These are phyloP conservation scores for Planococcus citri DNA, from an alignment of 1,140 invertebrate genomes.

Conservation along the genomic window DNA sequence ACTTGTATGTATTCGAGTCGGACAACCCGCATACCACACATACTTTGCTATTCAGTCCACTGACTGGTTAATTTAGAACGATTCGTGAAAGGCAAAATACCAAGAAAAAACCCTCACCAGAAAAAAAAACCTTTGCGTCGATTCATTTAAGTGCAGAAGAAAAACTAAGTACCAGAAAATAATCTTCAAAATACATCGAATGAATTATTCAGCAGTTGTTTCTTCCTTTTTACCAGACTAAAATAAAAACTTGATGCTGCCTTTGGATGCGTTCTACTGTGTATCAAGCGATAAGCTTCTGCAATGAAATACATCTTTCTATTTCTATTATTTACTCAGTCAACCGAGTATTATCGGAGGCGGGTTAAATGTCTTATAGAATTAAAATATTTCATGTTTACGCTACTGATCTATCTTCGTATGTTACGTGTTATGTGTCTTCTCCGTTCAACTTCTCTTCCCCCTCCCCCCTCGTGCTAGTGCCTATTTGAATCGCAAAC, in stretches of 20 bases:
- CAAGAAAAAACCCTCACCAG: too few species aligned
- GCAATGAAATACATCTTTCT: slow-evolving; percentile 18
- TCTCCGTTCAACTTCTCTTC: too few species aligned
- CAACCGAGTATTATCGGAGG: background rate
- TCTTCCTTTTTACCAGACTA: slow-evolving; percentile 13
- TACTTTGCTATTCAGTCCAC: too few species aligned
- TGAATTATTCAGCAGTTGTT: slow-evolving; percentile 19
- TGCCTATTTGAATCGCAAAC: too few species aligned
- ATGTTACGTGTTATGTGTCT: too few species aligned
- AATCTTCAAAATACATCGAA: slow-evolving; percentile 17
- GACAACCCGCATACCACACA: too few species aligned
- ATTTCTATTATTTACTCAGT: slow-evolving; percentile 13
- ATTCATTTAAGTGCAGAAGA: background rate
- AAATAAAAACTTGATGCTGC: slow-evolving; percentile 19
- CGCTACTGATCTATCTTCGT: too few species aligned
- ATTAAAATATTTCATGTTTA: slow-evolving; percentile 8
- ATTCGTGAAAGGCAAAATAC: too few species aligned
- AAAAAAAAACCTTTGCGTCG: background rate
- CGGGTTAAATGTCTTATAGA: slow-evolving; percentile 6
- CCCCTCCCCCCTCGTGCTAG: too few species aligned
- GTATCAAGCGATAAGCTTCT: slow-evolving; percentile 16
- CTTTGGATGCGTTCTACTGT: slow-evolving; percentile 10
- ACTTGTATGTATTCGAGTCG: too few species aligned
- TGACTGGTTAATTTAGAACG: background rate
- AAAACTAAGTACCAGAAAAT: slow-evolving; percentile 18